These are phyloP conservation scores for Ceyx cyanopectus DNA, from an alignment of 2,113 vertebrate species.

Conservation along the genomic window DNA sequence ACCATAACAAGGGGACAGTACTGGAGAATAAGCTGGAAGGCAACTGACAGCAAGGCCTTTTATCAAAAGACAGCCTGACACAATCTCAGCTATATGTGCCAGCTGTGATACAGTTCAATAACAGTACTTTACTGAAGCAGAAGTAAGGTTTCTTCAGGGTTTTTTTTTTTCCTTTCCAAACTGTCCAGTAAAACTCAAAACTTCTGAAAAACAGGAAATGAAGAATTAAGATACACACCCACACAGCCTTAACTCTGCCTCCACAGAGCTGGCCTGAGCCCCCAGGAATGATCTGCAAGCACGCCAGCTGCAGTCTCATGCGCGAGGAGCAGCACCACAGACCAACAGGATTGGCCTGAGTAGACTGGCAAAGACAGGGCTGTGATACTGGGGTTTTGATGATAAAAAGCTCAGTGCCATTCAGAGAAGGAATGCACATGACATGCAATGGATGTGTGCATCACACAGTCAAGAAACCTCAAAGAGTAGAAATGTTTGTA, in stretches of 20 bases:
- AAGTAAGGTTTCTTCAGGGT: slow-evolving; percentile 12
- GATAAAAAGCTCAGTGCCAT: background rate
- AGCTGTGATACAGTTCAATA: slow-evolving; percentile 15
- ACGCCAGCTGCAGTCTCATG: background rate
- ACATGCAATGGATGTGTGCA: background rate
- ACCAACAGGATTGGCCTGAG: accelerated
- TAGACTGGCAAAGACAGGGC: background rate
- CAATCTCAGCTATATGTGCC: background rate
- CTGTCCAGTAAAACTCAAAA: slow-evolving; percentile 38
- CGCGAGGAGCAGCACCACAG: background rate
- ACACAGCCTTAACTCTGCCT: slow-evolving; percentile 53
- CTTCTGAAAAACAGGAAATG: slow-evolving; percentile 71
- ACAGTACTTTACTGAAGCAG: background rate
- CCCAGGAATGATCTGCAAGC: background rate
- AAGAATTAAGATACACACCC: slow-evolving; percentile 68
- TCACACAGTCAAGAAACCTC: background rate
- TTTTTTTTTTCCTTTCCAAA: background rate
- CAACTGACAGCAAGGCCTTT: background rate
- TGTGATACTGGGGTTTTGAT: accelerated
- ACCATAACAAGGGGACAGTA: background rate
- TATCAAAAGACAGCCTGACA: background rate
- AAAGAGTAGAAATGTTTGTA: background rate
- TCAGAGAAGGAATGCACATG: accelerated
- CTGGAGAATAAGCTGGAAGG: background rate
- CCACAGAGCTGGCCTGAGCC: slow-evolving; percentile 41